phyloP scores from a whole-genome alignment of 2,888 invertebrate genomes.

The Panopea generosa region DNA sequence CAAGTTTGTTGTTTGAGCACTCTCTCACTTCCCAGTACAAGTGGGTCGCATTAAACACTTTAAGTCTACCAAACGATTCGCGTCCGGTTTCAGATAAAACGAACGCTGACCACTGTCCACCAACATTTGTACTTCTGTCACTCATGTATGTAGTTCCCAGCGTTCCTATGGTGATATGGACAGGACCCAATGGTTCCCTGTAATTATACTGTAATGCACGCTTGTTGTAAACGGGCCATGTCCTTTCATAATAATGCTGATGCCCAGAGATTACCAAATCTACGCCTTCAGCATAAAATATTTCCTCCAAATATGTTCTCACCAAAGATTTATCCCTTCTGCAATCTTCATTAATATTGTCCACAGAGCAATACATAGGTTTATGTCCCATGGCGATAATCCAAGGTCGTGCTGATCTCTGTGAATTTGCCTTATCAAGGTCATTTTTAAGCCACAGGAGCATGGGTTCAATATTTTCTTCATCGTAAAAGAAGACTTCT shows the following conservation, averaged over 20 bases:
- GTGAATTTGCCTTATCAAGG: constrained; percentile 73
- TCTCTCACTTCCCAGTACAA: constrained; percentile 75
- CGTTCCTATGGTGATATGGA: constrained; percentile 77
- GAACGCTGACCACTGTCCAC: constrained; percentile 76
- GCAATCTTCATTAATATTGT: constrained; percentile 76
- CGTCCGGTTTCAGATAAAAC: constrained; percentile 62
- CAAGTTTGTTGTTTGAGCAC: constrained; percentile 70
- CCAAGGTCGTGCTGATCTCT: constrained; percentile 79
- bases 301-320: constrained; percentile 72
- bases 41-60: constrained; percentile 73
- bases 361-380: constrained; percentile 84
- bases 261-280: constrained; percentile 80
- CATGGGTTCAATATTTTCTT: constrained; percentile 87
- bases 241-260: constrained; percentile 80
- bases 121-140: constrained; percentile 62
- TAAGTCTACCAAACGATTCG: constrained; percentile 73
- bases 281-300: constrained; percentile 78
- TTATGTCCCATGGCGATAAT: constrained; percentile 83
- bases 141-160: constrained; percentile 71
- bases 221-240: constrained; percentile 78
- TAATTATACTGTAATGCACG: constrained; percentile 73
- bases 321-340: constrained; percentile 63
- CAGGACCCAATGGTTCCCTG: constrained; percentile 75
- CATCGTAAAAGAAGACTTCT: constrained; percentile 79
- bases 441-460: constrained; percentile 77